phyloP scores from a whole-genome alignment of 2,797 vertebrate genomes.

The Spinus pinus region DNA sequence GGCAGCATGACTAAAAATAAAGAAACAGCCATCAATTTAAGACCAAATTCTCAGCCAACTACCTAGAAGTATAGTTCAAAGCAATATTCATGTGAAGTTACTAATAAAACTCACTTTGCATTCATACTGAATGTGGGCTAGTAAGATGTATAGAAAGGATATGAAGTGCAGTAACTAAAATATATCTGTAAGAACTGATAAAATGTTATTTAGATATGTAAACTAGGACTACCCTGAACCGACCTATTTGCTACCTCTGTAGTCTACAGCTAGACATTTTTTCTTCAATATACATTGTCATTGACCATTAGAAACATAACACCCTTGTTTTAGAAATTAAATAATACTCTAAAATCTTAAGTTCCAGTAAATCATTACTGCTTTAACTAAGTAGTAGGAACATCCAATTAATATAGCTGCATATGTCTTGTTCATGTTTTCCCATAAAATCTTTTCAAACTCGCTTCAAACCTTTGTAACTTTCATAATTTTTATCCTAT shows the following conservation, averaged over 20 bases:
- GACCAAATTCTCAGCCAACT: neutral
- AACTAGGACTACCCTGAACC: neutral
- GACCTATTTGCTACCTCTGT: neutral
- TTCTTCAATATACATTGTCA: neutral
- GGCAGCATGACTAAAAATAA: neutral
- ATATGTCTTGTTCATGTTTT: rapidly evolving
- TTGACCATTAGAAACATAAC: neutral
- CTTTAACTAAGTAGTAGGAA: neutral
- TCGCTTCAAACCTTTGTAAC: rapidly evolving
- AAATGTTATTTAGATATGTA: neutral
- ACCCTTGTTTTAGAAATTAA: neutral
- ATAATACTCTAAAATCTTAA: neutral
- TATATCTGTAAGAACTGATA: neutral
- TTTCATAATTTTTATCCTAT: neutral
- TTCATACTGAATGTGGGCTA: neutral
- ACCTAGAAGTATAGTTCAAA: neutral
- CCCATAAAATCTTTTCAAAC: neutral
- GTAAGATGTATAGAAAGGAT: neutral
- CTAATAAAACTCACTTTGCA: neutral
- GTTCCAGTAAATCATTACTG: neutral
- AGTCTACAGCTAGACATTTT: neutral
- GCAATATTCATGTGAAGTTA: rapidly evolving
- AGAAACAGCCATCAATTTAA: neutral
- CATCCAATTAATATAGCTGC: neutral
- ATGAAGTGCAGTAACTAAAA: neutral